phyloP scores from a whole-genome alignment of 2,797 vertebrate genomes.

The Falco concolor region DNA sequence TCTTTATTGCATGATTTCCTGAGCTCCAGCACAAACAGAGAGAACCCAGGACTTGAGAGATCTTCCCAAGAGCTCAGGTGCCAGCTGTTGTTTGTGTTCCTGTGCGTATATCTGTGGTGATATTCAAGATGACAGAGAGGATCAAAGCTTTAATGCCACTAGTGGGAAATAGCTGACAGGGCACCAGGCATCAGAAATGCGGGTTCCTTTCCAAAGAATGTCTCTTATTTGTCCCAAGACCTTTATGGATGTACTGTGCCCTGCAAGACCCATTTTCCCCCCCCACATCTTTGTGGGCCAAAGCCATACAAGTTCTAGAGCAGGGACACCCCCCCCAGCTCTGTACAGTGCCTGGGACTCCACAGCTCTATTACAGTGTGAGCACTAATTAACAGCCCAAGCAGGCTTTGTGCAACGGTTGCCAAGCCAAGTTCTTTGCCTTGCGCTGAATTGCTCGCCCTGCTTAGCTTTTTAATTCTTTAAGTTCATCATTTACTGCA shows the following conservation, averaged over 20 bases:
- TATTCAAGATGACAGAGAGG: not conserved
- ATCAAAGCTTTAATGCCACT: not conserved
- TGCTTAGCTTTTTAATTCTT: not conserved
- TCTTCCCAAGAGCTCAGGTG: not conserved
- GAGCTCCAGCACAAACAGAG: not conserved
- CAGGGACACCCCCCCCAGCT: rapidly evolving
- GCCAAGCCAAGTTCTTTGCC: slow-evolving; percentile 1
- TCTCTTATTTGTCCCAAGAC: not conserved
- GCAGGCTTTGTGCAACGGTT: not conserved
- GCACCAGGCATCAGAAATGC: not conserved
- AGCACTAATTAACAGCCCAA: slow-evolving; percentile 40
- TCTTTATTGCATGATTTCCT: not conserved
- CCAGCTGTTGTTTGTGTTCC: not conserved
- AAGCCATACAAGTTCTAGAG: not conserved
- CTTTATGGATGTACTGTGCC: not conserved
- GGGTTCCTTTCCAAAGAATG: not conserved
- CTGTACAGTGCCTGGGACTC: not conserved
- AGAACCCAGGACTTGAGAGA: not conserved
- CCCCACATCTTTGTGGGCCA: not conserved
- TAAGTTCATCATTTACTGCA: not conserved
- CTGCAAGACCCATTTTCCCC: not conserved
- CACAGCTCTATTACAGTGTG: not conserved
- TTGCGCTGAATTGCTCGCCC: not conserved
- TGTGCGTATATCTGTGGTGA: rapidly evolving
- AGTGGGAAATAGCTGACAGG: not conserved